Evolutionary conservation across 2,113 vertebrate genomes (phyloP).

Genomic region (Sylvilagus bachmani): DNA sequence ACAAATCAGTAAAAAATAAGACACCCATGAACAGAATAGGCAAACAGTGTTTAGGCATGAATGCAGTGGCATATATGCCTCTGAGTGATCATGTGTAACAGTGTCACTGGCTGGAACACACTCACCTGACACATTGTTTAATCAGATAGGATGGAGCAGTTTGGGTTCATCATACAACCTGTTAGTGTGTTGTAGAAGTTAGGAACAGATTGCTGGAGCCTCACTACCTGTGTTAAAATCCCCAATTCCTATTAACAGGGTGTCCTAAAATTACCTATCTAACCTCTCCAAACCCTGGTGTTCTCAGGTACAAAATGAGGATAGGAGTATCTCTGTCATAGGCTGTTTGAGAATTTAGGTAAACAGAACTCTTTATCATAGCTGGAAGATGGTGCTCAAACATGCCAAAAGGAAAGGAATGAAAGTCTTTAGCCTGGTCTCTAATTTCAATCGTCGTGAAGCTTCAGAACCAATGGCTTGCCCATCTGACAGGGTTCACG

Average conservation of each 20-base stretch:
- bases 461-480: neutral
- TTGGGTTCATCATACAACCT: too few relatives aligned
- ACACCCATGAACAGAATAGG: neutral
- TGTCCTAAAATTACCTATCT: neutral
- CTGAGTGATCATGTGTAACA: rapidly evolving
- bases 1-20: neutral
- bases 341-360: neutral
- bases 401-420: slow-evolving; percentile 20
- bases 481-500: neutral
- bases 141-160: neutral
- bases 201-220: neutral
- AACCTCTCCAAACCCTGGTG: neutral
- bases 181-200: neutral
- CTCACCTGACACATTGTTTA: neutral
- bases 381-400: neutral
- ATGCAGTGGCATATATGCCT: rapidly evolving
- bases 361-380: neutral
- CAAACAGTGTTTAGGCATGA: neutral
- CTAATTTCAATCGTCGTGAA: neutral
- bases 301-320: neutral
- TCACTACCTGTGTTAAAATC: neutral
- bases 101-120: neutral
- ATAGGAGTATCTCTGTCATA: neutral
- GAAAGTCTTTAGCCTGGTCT: neutral
- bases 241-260: neutral